Evolutionary conservation across 1,140 invertebrate species (phyloP).

Genomic region (Drosophila orena): DNA sequence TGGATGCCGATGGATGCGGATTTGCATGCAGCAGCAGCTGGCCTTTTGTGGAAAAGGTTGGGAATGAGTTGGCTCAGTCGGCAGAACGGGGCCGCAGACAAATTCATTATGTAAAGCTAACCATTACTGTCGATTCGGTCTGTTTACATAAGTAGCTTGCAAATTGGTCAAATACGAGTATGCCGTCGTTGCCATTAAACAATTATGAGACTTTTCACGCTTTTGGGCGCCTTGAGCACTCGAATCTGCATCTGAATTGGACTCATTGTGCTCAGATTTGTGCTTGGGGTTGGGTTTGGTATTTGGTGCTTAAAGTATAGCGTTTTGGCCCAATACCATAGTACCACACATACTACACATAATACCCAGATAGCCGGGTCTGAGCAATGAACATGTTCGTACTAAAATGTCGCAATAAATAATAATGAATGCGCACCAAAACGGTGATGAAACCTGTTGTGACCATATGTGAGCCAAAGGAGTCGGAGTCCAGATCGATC

Average conservation of each 20-base stretch:
- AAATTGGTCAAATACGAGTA: slow-evolving; percentile 73
- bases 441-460: slow-evolving; percentile 76
- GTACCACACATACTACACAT: slow-evolving; percentile 13
- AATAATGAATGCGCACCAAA: slow-evolving; percentile 74
- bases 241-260: slow-evolving; percentile 37
- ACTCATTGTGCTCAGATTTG: slow-evolving; percentile 39
- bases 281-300: slow-evolving; percentile 5
- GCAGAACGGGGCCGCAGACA: slow-evolving; percentile 50
- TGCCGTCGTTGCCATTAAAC: slow-evolving; percentile 46
- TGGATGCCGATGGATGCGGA: slow-evolving; percentile 32
- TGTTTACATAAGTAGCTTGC: slow-evolving; percentile 70
- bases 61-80: slow-evolving; percentile 35
- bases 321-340: slow-evolving; percentile 28
- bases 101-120: slow-evolving; percentile 72
- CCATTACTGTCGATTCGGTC: slow-evolving; percentile 57
- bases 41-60: slow-evolving; percentile 71
- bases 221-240: slow-evolving; percentile 27
- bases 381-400: slow-evolving; percentile 66
- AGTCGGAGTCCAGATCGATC: slow-evolving; percentile 59
- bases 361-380: slow-evolving; percentile 35
- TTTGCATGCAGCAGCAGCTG: slow-evolving; percentile 76
- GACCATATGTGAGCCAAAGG: slow-evolving; percentile 63
- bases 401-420: slow-evolving; percentile 76
- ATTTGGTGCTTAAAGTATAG: slow-evolving; percentile 2
- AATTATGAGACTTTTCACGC: slow-evolving; percentile 77